phyloP scores from a whole-genome alignment of 2,888 invertebrate genomes.

The Esperia sulphurella region DNA sequence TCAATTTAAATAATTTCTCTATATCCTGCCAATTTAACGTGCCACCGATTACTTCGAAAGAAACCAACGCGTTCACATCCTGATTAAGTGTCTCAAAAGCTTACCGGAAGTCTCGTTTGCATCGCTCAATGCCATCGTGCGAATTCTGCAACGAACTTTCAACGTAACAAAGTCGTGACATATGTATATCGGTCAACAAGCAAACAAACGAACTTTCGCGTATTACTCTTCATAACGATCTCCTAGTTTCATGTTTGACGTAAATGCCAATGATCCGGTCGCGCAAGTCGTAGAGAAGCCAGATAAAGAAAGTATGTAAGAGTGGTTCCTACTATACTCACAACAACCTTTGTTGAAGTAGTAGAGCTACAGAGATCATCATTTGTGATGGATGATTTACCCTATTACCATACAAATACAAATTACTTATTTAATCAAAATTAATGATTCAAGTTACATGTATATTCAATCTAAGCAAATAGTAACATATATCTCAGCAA shows the following conservation, averaged over 20 bases:
- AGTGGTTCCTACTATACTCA: neutral
- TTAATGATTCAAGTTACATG: too few species aligned
- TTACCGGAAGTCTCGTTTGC: neutral
- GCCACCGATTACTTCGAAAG: neutral
- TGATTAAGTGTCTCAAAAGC: neutral
- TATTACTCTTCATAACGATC: conserved; percentile 24
- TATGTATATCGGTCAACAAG: conserved; percentile 5
- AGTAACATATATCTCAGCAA: too few species aligned
- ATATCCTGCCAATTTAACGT: neutral
- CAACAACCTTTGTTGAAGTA: neutral
- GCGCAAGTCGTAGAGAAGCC: too few species aligned
- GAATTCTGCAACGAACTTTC: conserved; percentile 15
- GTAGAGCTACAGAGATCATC: too few species aligned
- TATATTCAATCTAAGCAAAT: too few species aligned
- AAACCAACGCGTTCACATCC: neutral
- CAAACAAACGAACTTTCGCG: conserved; percentile 8
- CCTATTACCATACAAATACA: too few species aligned
- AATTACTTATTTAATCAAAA: too few species aligned
- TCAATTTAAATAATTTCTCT: too few species aligned
- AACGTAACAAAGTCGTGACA: conserved; percentile 19
- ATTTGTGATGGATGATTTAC: too few species aligned
- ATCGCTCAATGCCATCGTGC: neutral
- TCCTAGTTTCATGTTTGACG: conserved; percentile 4
- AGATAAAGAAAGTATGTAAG: neutral
- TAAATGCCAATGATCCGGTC: neutral